phyloP scores from a whole-genome alignment of 2,888 invertebrate species.

The Eupithecia inturbata region DNA sequence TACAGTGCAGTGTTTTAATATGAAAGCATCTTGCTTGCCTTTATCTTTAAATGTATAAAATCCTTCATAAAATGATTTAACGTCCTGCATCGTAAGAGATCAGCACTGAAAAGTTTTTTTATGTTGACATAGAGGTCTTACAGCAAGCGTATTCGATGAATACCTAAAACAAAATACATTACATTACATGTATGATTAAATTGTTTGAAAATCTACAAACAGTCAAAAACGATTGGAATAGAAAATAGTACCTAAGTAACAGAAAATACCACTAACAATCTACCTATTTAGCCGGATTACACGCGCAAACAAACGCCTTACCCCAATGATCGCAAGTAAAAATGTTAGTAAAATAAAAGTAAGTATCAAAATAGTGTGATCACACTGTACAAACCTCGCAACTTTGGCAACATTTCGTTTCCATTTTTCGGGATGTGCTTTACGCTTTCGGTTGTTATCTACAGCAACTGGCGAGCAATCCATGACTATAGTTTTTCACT shows the following conservation, averaged over 20 bases:
- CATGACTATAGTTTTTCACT: conserved; percentile 6
- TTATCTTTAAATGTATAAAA: conserved; percentile 6
- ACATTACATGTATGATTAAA: conserved; percentile 14
- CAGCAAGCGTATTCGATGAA: conserved; percentile 6
- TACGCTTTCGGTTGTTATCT: conserved; percentile 18
- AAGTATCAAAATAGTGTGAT: too few species aligned
- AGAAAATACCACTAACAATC: too few species aligned
- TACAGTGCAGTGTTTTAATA: conserved; percentile 7
- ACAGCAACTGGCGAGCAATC: conserved; percentile 14
- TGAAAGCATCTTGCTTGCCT: conserved; percentile 14
- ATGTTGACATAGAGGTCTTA: conserved; percentile 5
- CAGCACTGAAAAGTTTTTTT: conserved; percentile 11
- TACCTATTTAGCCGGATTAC: too few species aligned
- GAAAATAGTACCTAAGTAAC: too few species aligned
- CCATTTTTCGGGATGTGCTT: conserved; percentile 9
- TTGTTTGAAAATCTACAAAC: too few species aligned
- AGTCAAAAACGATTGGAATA: too few species aligned
- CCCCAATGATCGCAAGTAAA: too few species aligned
- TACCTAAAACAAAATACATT: conserved; percentile 15
- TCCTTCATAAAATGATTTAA: conserved; percentile 14
- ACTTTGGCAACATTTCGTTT: too few species aligned
- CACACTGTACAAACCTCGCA: too few species aligned
- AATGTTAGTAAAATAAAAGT: too few species aligned
- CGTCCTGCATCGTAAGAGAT: conserved; percentile 6
- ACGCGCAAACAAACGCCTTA: too few species aligned